A percentile compares a stretch with the other conserved stretches of the same genome.
These are phyloP conservation scores for Gopherus evgoodei DNA, from an alignment of 2,113 vertebrate species.

Conservation along the genomic window DNA sequence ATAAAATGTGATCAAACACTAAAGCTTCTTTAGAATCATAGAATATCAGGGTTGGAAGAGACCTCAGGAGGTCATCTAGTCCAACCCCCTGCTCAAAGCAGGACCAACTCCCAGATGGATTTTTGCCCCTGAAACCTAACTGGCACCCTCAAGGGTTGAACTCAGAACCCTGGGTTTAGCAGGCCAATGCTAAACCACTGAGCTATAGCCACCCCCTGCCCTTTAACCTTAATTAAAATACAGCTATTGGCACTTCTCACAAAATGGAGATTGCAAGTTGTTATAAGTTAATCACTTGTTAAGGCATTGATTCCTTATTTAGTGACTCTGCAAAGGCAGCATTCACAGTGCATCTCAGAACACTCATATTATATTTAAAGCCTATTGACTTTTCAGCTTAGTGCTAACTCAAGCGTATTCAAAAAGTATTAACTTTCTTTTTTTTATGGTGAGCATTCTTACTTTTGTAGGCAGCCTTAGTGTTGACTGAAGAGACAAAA, in stretches of 20 bases:
- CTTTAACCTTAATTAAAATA: neutral
- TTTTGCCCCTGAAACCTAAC: too few relatives aligned
- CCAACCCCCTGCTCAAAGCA: too few relatives aligned
- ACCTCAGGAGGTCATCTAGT: too few relatives aligned
- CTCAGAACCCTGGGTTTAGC: too few relatives aligned
- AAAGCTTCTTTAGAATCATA: neutral
- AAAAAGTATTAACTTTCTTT: neutral
- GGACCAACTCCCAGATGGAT: too few relatives aligned
- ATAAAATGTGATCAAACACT: neutral
- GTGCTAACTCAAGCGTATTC: neutral
- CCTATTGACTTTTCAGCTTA: constrained; percentile 22
- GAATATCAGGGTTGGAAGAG: too few relatives aligned
- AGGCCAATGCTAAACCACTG: too few relatives aligned
- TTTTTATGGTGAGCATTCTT: neutral
- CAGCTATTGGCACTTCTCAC: neutral
- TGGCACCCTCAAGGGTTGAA: too few relatives aligned
- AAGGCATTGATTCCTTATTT: neutral
- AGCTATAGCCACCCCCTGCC: too few relatives aligned
- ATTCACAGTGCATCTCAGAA: neutral
- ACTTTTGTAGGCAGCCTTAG: neutral
- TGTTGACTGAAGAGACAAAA: constrained; percentile 7
- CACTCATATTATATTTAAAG: neutral
- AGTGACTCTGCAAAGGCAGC: neutral
- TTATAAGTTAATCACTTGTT: neutral
- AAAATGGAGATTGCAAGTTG: neutral